Conservation (phyloP, 2,797 vertebrate species). For the Dendrocincla fuliginosa region DNA sequence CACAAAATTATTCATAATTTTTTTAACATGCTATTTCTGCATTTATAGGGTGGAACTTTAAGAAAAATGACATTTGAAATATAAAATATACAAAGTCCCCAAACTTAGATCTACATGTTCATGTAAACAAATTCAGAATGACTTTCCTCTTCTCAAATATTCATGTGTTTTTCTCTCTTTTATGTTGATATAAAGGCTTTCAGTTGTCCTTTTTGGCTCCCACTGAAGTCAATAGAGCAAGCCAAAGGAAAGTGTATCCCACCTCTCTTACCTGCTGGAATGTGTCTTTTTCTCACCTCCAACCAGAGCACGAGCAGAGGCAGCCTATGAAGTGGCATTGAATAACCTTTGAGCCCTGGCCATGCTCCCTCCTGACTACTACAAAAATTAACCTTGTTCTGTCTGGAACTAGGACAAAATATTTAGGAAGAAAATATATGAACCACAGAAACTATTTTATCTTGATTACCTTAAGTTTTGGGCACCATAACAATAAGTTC, state of each 20-base stretch:
- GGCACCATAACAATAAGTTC: rapidly evolving
- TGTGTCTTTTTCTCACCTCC: neutral
- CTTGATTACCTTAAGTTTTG: neutral
- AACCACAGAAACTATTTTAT: neutral
- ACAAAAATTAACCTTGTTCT: neutral
- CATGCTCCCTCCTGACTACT: rapidly evolving
- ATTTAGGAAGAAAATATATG: neutral
- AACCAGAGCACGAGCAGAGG: neutral
- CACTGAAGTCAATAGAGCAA: neutral
- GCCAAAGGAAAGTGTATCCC: neutral
- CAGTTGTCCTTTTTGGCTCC: neutral
- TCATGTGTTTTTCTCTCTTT: neutral
- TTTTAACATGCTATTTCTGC: neutral
- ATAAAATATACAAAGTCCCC: neutral
- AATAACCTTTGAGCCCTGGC: neutral
- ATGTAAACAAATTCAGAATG: neutral
- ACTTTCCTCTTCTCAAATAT: neutral
- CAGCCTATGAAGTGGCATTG: neutral
- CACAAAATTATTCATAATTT: neutral
- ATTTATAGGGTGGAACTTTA: neutral
- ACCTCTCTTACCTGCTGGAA: neutral
- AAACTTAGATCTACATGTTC: neutral
- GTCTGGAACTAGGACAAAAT: neutral
- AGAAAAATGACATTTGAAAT: neutral
- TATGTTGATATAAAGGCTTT: neutral